Percentiles rank a stretch among this genome's conserved stretches.
Conservation (phyloP, 2,113 vertebrate genomes). For the Ochotona princeps region DNA sequence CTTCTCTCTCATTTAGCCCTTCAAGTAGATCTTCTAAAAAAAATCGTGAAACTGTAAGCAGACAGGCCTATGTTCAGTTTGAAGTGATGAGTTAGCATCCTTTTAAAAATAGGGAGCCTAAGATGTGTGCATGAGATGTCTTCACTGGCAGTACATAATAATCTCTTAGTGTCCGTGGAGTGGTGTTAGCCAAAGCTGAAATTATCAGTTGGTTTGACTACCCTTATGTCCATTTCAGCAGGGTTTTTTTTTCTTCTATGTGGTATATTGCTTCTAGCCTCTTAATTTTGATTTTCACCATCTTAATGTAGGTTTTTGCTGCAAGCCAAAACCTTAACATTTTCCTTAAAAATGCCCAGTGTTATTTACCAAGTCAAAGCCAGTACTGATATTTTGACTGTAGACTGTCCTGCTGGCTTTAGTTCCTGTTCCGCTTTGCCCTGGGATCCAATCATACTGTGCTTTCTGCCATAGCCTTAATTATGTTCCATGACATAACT, state of each 20-base stretch:
- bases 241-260: neutral
- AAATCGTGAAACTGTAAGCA: neutral
- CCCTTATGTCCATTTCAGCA: neutral
- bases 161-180: neutral
- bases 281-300: slow-evolving; percentile 47
- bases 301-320: slow-evolving; percentile 40
- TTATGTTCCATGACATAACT: neutral
- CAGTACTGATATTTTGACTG: neutral
- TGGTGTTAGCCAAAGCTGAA: slow-evolving; percentile 11
- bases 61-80: neutral
- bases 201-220: slow-evolving; percentile 12
- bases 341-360: neutral
- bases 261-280: slow-evolving; percentile 1
- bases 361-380: neutral
- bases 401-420: neutral
- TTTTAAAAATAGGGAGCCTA: neutral
- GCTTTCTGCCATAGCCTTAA: neutral
- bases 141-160: neutral
- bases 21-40: no score
- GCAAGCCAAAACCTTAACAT: no score
- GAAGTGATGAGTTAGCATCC: neutral
- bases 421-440: neutral
- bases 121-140: neutral
- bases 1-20: no score
- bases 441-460: neutral